A percentile compares a stretch with the other conserved stretches of the same genome.
Conservation (phyloP, 2,797 vertebrate species). For the Phrynocephalus vlangalii region DNA sequence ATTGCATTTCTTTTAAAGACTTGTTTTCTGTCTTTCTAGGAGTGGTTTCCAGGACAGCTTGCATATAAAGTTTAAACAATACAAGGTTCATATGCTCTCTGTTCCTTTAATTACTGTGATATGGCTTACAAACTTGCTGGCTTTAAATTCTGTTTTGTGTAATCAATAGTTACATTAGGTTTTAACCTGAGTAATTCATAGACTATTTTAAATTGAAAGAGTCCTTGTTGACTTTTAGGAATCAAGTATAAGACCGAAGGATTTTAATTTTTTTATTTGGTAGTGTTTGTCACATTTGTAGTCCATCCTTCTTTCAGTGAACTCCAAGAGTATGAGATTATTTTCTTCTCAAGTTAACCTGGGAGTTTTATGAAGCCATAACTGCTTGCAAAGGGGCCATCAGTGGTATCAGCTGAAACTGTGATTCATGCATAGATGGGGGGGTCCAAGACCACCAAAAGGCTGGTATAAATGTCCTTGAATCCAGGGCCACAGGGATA, state of each 20-base stretch:
- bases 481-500: too few relatives aligned
- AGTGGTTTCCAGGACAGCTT: background rate
- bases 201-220: background rate
- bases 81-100: conserved; percentile 1
- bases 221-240: background rate
- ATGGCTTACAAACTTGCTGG: background rate
- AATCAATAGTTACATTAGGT: background rate
- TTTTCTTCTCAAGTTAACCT: background rate
- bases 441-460: background rate
- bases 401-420: background rate
- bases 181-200: background rate
- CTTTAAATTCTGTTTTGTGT: background rate
- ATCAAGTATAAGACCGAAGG: background rate
- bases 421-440: background rate
- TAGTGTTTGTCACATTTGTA: background rate
- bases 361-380: background rate
- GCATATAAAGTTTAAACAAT: background rate
- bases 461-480: background rate
- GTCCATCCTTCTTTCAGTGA: background rate
- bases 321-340: background rate
- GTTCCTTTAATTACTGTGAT: background rate
- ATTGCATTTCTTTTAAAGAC: conserved; percentile 9
- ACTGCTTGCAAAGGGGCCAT: background rate
- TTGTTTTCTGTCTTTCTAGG: background rate
- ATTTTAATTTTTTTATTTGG: background rate